Evolutionary conservation across 2,888 invertebrate species (phyloP).

Genomic region (Drosophila austrosaltans): DNA sequence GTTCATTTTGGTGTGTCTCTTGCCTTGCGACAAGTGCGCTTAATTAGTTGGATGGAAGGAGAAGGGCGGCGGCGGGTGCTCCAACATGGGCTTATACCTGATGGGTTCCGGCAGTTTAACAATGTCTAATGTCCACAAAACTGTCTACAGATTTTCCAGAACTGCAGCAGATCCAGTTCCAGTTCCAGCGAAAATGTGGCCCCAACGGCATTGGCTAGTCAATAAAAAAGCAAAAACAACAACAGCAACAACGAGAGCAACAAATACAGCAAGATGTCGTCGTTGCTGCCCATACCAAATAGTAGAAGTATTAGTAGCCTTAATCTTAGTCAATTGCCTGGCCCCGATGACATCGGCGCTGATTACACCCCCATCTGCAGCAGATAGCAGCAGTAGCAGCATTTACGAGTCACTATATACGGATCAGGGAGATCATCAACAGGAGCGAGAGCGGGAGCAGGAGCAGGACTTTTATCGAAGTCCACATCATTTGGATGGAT

Average conservation of each 20-base stretch:
- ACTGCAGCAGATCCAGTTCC: constrained; percentile 39
- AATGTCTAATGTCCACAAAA: constrained; percentile 64
- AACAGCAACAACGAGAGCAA: constrained; percentile 46
- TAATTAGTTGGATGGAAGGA: constrained; percentile 59
- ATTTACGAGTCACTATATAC: constrained; percentile 31
- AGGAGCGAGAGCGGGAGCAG: constrained; percentile 34
- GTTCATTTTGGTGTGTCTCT: constrained; percentile 16
- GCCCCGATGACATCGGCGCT: constrained; percentile 66
- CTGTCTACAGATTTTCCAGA: constrained; percentile 39
- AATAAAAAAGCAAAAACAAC: constrained; percentile 44
- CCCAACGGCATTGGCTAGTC: constrained; percentile 76
- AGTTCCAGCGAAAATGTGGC: constrained; percentile 62
- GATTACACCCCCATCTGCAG: constrained; percentile 61
- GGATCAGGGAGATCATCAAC: constrained; percentile 15
- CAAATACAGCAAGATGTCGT: constrained; percentile 24
- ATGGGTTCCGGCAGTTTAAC: constrained; percentile 68
- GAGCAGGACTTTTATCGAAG: constrained; percentile 66
- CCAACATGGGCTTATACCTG: constrained; percentile 32
- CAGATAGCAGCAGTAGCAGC: constrained; percentile 43
- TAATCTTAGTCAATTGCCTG: constrained; percentile 83
- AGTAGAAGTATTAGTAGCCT: constrained; percentile 83
- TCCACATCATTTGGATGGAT: constrained; percentile 78
- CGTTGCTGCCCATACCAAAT: constrained; percentile 82
- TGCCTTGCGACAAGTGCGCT: constrained; percentile 73
- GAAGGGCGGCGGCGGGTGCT: neutral